Conservation (phyloP, 2,797 vertebrate genomes). For the Sternarchorhynchus goeldii region DNA sequence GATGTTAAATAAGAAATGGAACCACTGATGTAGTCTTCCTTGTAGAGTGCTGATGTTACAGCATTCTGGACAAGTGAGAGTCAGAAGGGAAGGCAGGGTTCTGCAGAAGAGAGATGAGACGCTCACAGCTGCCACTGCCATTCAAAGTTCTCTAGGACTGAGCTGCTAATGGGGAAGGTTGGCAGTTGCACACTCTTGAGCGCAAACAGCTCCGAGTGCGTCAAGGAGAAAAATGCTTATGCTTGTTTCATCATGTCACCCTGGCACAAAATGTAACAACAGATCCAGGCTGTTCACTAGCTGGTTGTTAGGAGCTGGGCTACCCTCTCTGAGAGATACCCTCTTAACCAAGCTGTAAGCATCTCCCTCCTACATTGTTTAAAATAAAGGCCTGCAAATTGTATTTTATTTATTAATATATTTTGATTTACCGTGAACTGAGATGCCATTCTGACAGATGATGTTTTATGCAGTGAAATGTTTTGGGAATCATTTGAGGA, state of each 20-base stretch:
- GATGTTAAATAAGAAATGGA: conserved; percentile 37
- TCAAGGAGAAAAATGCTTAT: conserved; percentile 14
- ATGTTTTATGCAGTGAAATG: not conserved
- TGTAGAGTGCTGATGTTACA: conserved; percentile 54
- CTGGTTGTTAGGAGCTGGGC: not conserved
- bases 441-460: conserved; percentile 12
- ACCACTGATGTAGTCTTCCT: conserved; percentile 45
- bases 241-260: conserved; percentile 9
- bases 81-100: conserved; percentile 58
- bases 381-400: conserved; percentile 48
- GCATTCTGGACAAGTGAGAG: conserved; percentile 58
- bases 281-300: conserved; percentile 4
- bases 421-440: conserved; percentile 42
- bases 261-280: not conserved
- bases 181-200: conserved; percentile 45
- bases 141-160: conserved; percentile 55
- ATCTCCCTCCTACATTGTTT: conserved; percentile 15
- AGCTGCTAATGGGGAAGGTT: conserved; percentile 43
- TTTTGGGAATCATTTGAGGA: conserved; percentile 11
- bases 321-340: conserved; percentile 1
- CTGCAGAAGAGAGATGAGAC: conserved; percentile 38
- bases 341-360: not conserved
- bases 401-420: conserved; percentile 31
- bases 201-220: conserved; percentile 15
- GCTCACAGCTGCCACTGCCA: conserved; percentile 83